Conservation (phyloP, 2,888 invertebrate species). For the Empis stercorea region DNA sequence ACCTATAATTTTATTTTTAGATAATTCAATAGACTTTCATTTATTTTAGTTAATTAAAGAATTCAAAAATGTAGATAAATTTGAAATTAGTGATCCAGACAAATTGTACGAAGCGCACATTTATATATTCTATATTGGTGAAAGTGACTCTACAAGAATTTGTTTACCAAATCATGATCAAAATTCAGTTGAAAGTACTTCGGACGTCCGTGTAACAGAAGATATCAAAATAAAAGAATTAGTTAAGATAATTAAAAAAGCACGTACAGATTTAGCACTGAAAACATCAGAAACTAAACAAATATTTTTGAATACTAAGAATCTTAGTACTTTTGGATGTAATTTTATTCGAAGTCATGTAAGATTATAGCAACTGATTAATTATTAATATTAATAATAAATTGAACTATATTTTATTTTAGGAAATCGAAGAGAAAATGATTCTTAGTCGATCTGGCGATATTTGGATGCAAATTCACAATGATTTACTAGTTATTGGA, state of each 20-base stretch:
- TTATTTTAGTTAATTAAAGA: neutral
- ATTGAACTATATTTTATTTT: no score
- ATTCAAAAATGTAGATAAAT: neutral
- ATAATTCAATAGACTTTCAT: no score
- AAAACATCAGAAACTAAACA: neutral
- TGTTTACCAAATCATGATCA: neutral
- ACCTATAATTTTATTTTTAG: no score
- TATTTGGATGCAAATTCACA: neutral
- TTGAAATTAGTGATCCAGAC: neutral
- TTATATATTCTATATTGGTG: neutral
- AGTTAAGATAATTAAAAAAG: neutral
- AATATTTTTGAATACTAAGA: neutral
- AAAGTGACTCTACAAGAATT: neutral
- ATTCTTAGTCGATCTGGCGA: neutral
- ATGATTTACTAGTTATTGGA: neutral
- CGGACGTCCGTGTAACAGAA: no score
- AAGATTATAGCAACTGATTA: no score
- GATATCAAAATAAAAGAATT: neutral
- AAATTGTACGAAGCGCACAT: neutral
- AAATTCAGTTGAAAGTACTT: neutral
- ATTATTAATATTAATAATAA: no score
- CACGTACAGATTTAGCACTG: neutral
- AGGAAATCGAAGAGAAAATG: neutral
- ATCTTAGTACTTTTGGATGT: neutral
- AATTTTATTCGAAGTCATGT: neutral